Evolutionary conservation across 2,888 invertebrate genomes (phyloP).

Genomic region (Drosophila gaucha): DNA sequence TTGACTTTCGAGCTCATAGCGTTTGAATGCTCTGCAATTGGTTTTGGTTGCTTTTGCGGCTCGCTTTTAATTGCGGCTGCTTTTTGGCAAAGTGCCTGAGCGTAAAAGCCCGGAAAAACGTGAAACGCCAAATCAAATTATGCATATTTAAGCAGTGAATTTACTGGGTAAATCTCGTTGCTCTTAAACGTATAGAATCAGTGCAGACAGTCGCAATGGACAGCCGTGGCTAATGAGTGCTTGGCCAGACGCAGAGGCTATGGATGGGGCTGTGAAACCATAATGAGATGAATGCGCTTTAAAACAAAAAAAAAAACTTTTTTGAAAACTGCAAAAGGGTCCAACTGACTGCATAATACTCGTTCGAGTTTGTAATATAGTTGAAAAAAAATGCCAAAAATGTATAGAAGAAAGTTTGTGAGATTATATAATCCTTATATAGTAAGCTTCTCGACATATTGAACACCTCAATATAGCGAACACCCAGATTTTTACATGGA

Average conservation of each 20-base stretch:
- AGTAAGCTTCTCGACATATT: too few species aligned
- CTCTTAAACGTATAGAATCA: slow-evolving; percentile 29
- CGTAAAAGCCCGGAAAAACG: slow-evolving; percentile 10
- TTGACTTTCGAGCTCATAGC: slow-evolving; percentile 31
- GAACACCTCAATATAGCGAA: too few species aligned
- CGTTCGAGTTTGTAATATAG: too few species aligned
- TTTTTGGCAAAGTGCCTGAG: slow-evolving; percentile 25
- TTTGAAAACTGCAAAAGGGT: background rate
- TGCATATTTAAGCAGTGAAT: slow-evolving; percentile 71
- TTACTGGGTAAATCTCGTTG: slow-evolving; percentile 40
- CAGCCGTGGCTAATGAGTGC: slow-evolving; percentile 52
- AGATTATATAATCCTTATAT: too few species aligned
- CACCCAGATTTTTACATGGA: too few species aligned
- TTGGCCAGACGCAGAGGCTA: slow-evolving; percentile 8
- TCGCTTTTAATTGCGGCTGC: slow-evolving; percentile 44
- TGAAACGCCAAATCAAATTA: slow-evolving; percentile 64
- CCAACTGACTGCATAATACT: background rate
- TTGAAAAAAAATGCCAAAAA: too few species aligned
- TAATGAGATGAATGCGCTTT: slow-evolving; percentile 70
- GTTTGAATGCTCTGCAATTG: slow-evolving; percentile 33
- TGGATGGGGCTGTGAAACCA: slow-evolving; percentile 51
- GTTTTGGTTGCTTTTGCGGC: slow-evolving; percentile 37
- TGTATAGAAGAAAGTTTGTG: too few species aligned
- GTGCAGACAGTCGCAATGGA: slow-evolving; percentile 24
- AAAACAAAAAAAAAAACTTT: slow-evolving; percentile 16